These are phyloP conservation scores for Varanus salvator DNA, from an alignment of 2,113 vertebrate genomes.

Conservation along the genomic window DNA sequence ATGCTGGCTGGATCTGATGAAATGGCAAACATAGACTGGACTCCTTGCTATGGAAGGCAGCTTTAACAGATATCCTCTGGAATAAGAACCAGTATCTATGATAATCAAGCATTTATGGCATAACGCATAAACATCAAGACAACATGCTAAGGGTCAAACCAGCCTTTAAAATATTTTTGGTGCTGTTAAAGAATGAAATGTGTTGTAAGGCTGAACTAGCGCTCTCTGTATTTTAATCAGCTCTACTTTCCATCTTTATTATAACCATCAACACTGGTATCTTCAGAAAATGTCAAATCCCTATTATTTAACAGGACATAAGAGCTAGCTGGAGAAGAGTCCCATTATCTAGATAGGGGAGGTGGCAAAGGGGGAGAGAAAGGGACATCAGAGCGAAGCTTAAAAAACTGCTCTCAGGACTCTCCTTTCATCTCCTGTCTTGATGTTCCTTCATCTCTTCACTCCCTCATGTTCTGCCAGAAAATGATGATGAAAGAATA, in stretches of 20 bases:
- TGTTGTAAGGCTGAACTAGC: background rate
- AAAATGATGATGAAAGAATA: constrained; percentile 68
- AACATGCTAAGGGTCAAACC: background rate
- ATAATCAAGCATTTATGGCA: background rate
- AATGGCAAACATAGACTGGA: too few relatives aligned
- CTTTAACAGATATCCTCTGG: background rate
- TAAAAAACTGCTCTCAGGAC: constrained; percentile 49
- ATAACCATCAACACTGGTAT: background rate
- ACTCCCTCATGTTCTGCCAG: constrained; percentile 40
- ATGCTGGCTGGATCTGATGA: too few relatives aligned
- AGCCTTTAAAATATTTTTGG: background rate
- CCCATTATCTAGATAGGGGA: constrained; percentile 17
- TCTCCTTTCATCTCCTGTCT: constrained; percentile 68
- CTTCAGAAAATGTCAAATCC: constrained; percentile 35
- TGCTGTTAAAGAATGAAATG: background rate
- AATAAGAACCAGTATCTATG: background rate
- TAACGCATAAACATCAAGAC: background rate
- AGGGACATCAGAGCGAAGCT: constrained; percentile 52
- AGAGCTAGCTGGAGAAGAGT: constrained; percentile 5
- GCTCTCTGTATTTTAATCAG: constrained; percentile 2
- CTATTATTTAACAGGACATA: constrained; percentile 36
- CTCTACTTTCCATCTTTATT: constrained; percentile 26
- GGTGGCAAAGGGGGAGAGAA: constrained; percentile 13
- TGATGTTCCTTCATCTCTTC: constrained; percentile 51
- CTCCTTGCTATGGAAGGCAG: too few relatives aligned